phyloP scores from a whole-genome alignment of 2,797 vertebrate species.

The Mormyrops attenuatus region DNA sequence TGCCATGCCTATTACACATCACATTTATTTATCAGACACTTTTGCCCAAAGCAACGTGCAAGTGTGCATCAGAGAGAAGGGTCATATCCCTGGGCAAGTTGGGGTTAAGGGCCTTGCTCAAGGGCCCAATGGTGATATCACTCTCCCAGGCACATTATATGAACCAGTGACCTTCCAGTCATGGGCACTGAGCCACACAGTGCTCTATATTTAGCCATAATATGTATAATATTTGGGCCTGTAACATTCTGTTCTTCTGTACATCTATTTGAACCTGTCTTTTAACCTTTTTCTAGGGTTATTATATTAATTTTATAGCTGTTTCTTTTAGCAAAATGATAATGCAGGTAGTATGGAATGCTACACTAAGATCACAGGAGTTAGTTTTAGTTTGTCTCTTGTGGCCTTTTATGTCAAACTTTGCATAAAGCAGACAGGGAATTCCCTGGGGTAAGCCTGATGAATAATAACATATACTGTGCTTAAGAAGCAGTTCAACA shows the following conservation, averaged over 20 bases:
- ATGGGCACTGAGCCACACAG: neutral
- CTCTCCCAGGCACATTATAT: neutral
- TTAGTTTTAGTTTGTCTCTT: conserved; percentile 32
- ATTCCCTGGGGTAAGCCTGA: conserved; percentile 29
- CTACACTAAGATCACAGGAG: conserved; percentile 33
- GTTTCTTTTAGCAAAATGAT: neutral
- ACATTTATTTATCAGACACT: neutral
- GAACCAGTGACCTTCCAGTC: neutral
- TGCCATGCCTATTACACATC: neutral
- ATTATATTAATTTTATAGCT: neutral
- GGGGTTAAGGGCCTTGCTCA: neutral
- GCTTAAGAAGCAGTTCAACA: conserved; percentile 48
- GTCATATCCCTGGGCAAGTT: neutral
- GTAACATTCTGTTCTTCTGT: neutral
- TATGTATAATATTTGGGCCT: neutral
- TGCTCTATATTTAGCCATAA: neutral
- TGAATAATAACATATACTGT: conserved; percentile 48
- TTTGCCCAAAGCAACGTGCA: neutral
- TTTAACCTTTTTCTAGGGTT: neutral
- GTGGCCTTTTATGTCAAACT: conserved; percentile 35
- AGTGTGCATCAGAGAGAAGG: neutral
- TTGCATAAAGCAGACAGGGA: conserved; percentile 32
- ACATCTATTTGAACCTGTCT: neutral
- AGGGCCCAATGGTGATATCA: neutral
- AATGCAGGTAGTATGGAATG: neutral